Conservation (phyloP, 1,140 invertebrate genomes). For the Tetramorium alpestre region DNA sequence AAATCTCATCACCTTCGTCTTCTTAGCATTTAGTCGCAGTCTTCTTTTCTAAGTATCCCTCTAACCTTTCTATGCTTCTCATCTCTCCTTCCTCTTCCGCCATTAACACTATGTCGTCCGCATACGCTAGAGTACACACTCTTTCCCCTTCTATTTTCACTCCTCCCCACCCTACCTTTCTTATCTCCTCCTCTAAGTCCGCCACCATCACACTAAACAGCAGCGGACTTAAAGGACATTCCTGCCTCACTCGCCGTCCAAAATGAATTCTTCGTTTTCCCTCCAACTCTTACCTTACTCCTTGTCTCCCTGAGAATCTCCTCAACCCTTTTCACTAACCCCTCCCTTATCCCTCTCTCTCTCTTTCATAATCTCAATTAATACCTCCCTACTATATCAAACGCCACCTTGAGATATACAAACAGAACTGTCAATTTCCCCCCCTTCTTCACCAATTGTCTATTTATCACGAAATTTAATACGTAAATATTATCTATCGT, state of each 20-base stretch:
- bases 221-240: too few species aligned
- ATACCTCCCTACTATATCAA: neutral
- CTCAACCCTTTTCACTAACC: accelerated
- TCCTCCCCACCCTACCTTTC: too few species aligned
- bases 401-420: neutral
- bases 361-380: neutral
- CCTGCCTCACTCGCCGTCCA: neutral
- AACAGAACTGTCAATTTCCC: neutral
- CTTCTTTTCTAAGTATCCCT: too few species aligned
- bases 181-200: too few species aligned
- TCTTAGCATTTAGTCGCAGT: too few species aligned
- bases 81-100: too few species aligned
- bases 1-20: too few species aligned
- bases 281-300: neutral
- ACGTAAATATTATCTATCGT: neutral
- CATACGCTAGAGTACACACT: too few species aligned
- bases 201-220: too few species aligned
- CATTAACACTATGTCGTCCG: too few species aligned
- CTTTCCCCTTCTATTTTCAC: too few species aligned
- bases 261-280: neutral
- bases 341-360: neutral
- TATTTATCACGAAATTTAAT: neutral
- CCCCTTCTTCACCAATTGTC: neutral
- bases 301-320: neutral
- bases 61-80: too few species aligned